These are phyloP conservation scores for Rostratula benghalensis DNA, from an alignment of 2,113 vertebrate species.

Conservation along the genomic window DNA sequence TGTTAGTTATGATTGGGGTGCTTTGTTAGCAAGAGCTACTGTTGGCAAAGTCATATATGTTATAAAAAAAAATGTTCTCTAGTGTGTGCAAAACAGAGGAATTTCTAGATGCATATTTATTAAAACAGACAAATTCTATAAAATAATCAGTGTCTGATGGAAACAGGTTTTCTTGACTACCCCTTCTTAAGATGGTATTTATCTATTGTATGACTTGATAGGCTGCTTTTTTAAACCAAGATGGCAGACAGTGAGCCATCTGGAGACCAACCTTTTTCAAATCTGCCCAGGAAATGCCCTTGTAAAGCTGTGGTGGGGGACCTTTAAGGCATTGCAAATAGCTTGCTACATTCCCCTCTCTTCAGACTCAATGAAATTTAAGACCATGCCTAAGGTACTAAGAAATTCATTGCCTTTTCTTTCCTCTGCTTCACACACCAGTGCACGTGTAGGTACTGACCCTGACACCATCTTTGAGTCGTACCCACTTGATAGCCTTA, in stretches of 20 bases:
- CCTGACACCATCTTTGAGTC: not conserved
- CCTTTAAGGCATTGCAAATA: not conserved
- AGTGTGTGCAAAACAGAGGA: not conserved
- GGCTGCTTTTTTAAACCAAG: not conserved
- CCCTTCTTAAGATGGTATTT: rapidly evolving
- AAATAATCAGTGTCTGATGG: not conserved
- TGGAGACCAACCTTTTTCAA: not conserved
- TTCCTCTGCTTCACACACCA: not conserved
- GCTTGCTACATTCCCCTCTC: not conserved
- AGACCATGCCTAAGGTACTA: not conserved
- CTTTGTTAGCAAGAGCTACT: not conserved
- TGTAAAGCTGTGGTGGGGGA: not conserved
- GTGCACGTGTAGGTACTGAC: rapidly evolving
- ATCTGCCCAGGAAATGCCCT: not conserved
- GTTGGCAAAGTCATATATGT: not conserved
- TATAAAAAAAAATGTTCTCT: not conserved
- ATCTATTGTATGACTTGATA: not conserved
- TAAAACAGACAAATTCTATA: not conserved
- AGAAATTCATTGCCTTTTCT: not conserved
- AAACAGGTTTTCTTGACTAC: not conserved
- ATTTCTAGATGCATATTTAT: not conserved
- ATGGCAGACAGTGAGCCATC: not conserved
- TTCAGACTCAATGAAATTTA: not conserved
- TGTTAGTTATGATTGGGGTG: not conserved
- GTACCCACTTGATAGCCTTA: not conserved